Conservation (phyloP, 1,140 invertebrate genomes). For the Neodiprion virginianus region DNA sequence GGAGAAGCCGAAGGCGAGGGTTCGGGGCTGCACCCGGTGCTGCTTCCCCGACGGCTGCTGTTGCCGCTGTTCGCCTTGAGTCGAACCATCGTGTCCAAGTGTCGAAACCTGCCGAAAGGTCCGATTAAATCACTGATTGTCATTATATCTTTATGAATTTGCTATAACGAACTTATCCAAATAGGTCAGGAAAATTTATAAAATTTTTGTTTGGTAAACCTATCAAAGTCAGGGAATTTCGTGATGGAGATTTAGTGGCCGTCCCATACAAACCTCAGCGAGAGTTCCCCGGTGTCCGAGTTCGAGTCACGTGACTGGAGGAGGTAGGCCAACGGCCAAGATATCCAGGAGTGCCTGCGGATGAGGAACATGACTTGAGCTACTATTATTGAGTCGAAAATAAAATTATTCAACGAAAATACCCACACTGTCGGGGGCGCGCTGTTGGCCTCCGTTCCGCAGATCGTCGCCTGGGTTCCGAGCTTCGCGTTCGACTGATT, state of each 20-base stretch:
- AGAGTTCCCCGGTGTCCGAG: conserved; percentile 73
- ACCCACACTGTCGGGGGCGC: conserved; percentile 38
- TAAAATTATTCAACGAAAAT: neutral
- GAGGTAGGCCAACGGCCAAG: conserved; percentile 87
- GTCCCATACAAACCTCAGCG: conserved; percentile 70
- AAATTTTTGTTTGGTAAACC: neutral
- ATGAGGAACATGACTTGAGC: conserved; percentile 20
- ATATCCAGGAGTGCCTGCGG: conserved; percentile 80
- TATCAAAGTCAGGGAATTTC: neutral
- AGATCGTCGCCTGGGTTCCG: conserved; percentile 54
- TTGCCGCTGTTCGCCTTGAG: conserved; percentile 66
- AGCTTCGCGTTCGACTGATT: conserved; percentile 52
- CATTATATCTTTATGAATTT: neutral
- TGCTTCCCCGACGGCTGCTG: conserved; percentile 56
- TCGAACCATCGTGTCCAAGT: conserved; percentile 79
- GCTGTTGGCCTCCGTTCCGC: conserved; percentile 43
- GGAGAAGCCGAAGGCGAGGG: conserved; percentile 71
- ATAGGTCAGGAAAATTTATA: neutral
- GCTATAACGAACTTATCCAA: neutral
- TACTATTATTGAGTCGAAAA: neutral
- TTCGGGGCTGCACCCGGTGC: conserved; percentile 56
- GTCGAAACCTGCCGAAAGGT: conserved; percentile 70
- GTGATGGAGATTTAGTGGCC: neutral
- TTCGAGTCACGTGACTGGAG: conserved; percentile 78
- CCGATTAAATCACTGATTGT: conserved; percentile 20